Evolutionary conservation across 2,888 invertebrate genomes (phyloP), one percentile per base, ranked within the genome.

Genomic region (Andrena fulva): DNA sequence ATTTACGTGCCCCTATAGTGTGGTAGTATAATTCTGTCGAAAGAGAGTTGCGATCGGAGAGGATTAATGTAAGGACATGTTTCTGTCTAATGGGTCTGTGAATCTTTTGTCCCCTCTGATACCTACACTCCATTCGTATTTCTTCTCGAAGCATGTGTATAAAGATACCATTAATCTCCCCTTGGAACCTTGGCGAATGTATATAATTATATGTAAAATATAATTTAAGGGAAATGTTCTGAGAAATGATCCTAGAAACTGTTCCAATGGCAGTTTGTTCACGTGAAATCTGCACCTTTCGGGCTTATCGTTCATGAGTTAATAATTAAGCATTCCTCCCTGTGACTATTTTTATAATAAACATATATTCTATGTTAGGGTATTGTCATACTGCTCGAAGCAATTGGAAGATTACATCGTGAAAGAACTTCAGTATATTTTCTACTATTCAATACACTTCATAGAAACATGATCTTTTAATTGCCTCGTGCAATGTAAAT

Each of bases 31-130:
- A 50, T 59, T 27, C 20, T 24, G 54, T 48, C 42, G 48, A 31
- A 33, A 56, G 20, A 56, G 20, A 66, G 33, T 56, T 69, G 42
- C 27, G 31, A 31, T 76, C 20, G 70, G 8, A 29, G 33, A 50
- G 27, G 60, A 54, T 67, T 62, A 48, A 35, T 77, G 62, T 77
- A 77, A 62, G 71, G 48, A 67, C 27, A 54, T 10, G 35, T 67
- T 29, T 52, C 29, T 76, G 24, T 79, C 69, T 66, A n/a, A 27
- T 56, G 56, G 27, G 56, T 56, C 24, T 56, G 20, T 56, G 27
- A 27, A 66, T 79, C 12, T 77, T 16, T 20, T 54, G 56, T 69
- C 20, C 42, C 70, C 71, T 29, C 60, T 48, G 48, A 12, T 24
- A 29, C 35, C n/a, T 35, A 10, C 27, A 1, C 68, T 16, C 42